phyloP scores from a whole-genome alignment of 1,140 invertebrate species.

The Drosophila biarmipes region DNA sequence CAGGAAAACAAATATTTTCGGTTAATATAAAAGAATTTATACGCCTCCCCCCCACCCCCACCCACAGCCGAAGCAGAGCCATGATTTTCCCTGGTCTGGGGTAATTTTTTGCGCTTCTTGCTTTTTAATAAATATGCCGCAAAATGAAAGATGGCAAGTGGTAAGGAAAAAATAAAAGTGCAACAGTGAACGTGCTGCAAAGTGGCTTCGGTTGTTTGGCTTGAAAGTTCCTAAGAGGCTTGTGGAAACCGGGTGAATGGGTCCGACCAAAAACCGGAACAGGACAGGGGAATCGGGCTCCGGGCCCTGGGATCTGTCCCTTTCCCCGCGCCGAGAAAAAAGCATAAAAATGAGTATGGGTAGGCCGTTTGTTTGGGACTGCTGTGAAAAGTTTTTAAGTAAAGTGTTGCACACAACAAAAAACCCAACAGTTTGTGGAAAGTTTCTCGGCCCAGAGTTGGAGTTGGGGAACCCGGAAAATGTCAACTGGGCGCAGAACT shows the following conservation, averaged over 20 bases:
- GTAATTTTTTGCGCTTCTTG: slow-evolving; percentile 26
- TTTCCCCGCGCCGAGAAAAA: too few species aligned
- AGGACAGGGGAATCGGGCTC: not conserved
- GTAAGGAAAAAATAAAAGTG: slow-evolving; percentile 54
- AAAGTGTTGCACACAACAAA: slow-evolving; percentile 45
- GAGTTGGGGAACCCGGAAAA: slow-evolving; percentile 22
- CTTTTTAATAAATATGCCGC: slow-evolving; percentile 72
- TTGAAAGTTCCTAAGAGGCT: slow-evolving; percentile 67
- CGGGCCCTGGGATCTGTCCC: not conserved
- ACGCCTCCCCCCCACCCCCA: slow-evolving; percentile 1
- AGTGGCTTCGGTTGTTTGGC: slow-evolving; percentile 67
- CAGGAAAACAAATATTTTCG: slow-evolving; percentile 77
- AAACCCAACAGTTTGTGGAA: slow-evolving; percentile 52
- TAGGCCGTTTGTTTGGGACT: slow-evolving; percentile 46
- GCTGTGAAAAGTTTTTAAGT: slow-evolving; percentile 58
- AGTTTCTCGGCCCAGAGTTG: slow-evolving; percentile 30
- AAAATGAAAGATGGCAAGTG: slow-evolving; percentile 70
- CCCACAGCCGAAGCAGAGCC: too few species aligned
- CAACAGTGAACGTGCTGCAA: slow-evolving; percentile 73
- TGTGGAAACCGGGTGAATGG: slow-evolving; percentile 32
- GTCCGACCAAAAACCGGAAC: slow-evolving; percentile 11
- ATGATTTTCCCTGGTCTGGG: slow-evolving; percentile 1
- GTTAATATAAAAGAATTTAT: slow-evolving; percentile 72
- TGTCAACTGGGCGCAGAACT: slow-evolving; percentile 37
- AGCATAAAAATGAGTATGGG: not conserved